A percentile compares a stretch with the other conserved stretches of the same genome.
Conservation (phyloP, 2,888 invertebrate species). For the Harpalus rufipes region DNA sequence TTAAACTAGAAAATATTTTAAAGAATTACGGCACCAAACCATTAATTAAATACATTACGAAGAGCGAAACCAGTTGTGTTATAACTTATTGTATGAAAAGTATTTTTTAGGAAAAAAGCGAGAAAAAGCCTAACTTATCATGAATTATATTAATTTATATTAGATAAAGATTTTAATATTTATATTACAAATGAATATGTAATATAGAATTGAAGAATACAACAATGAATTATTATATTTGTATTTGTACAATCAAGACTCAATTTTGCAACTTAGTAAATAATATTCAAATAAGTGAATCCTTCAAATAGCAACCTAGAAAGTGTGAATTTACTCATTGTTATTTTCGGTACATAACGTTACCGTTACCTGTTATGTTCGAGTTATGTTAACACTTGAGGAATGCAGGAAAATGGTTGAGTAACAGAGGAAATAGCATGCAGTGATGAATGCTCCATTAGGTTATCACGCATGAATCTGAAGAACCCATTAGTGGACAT, state of each 20-base stretch:
- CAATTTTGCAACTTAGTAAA: neutral
- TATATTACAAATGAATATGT: too few species aligned
- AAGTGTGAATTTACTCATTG: conserved; percentile 13
- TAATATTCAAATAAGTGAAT: conserved; percentile 8
- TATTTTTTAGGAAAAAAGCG: too few species aligned
- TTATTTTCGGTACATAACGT: conserved; percentile 10
- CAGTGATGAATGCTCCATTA: conserved; percentile 17
- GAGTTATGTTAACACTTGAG: conserved; percentile 6
- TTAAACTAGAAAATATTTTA: too few species aligned
- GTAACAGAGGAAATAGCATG: conserved; percentile 11
- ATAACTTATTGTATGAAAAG: too few species aligned
- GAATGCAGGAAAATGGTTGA: conserved; percentile 26
- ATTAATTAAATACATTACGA: too few species aligned
- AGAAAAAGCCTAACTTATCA: too few species aligned
- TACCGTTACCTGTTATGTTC: neutral
- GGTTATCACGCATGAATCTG: neutral
- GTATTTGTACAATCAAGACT: neutral
- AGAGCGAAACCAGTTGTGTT: too few species aligned
- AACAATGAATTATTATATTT: neutral
- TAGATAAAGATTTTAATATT: too few species aligned
- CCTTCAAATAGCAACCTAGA: conserved; percentile 16
- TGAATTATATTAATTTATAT: too few species aligned
- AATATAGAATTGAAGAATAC: too few species aligned
- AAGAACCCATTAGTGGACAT: neutral
- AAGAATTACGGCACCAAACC: too few species aligned